Evolutionary conservation across 64 coral and sea anemone genomes (phyloP), one percentile per base, ranked within the genome.

Genomic region (Dendronephthya gigantea): DNA sequence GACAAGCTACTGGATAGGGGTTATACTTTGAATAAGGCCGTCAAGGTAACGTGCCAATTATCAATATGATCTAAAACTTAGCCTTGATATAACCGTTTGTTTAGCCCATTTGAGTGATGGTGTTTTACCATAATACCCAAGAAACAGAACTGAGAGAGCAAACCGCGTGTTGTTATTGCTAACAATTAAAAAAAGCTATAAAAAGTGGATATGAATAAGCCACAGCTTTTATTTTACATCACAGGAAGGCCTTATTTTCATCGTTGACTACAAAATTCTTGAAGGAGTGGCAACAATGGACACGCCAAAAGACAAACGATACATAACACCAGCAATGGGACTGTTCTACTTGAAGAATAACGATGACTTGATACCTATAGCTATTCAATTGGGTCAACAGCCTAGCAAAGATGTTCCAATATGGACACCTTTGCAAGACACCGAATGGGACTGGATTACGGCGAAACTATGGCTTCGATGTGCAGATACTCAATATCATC

Each of bases 381-480:
- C 87, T 8, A 89, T 89, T 29, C 87, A 89, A 59, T 34, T 89
- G 17, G 82, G 38, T 47, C 87, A 89, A 68, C 50, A 39, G 28
- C 87, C 87, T 15, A 68, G 82, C 39, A 79, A 89, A 27, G 33
- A 83, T 17, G 83, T 82, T 40, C 87, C 87, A 2, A 89, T 89
- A 22, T 89, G 87, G 87, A 89, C 87, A 1, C 87, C 87, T 34
- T 45, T 45, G 41, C 25, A 48, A 35, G 87, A 89, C 51, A 41
- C 75, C 23, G 81, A 83, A 28, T 89, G 65, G 65, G 87, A 89
- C 32, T 89, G 87, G 87, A 72, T 89, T n/a, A 79, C 59, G 27
- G 87, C 87, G 59, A 89, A 89, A 51, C 82, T 89, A 56, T 89
- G 87, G 87, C 87, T 89, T 83, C 87, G 87, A 45, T 49, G 32